Evolutionary conservation across 2,113 vertebrate species (phyloP).

Genomic region (Fulmarus glacialis): DNA sequence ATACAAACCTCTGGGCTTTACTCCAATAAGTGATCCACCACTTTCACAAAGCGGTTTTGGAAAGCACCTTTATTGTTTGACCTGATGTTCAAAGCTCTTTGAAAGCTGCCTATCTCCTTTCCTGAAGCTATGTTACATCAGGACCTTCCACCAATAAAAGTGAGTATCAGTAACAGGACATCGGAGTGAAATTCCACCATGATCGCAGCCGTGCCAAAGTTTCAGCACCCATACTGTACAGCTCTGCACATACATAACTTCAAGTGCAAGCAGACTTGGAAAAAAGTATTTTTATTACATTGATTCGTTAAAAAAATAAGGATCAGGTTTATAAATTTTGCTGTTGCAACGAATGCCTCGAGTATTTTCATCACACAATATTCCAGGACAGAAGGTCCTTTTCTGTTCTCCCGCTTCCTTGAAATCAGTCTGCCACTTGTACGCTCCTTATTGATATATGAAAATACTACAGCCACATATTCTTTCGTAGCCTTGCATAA

Average conservation of each 20-base stretch:
- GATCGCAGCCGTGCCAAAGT: accelerated
- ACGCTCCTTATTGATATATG: not conserved
- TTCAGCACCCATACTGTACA: not conserved
- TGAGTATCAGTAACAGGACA: not conserved
- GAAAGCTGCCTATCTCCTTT: not conserved
- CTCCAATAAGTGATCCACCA: not conserved
- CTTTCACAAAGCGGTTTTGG: not conserved
- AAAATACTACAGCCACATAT: not conserved
- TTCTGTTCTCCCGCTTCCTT: not conserved
- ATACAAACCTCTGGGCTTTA: not conserved
- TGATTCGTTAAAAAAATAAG: not conserved
- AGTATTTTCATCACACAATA: not conserved
- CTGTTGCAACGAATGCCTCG: not conserved
- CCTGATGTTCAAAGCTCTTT: not conserved
- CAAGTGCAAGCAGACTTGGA: not conserved
- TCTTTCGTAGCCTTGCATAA: not conserved
- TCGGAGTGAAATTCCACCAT: not conserved
- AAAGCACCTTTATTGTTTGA: not conserved
- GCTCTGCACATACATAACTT: not conserved
- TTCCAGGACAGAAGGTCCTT: not conserved
- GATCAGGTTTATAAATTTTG: not conserved
- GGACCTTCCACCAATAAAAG: not conserved
- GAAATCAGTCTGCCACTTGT: not conserved
- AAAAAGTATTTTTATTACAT: not conserved
- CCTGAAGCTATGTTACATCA: not conserved